phyloP scores from a whole-genome alignment of 2,113 vertebrate genomes.

The Tenebrosternarchus preto region DNA sequence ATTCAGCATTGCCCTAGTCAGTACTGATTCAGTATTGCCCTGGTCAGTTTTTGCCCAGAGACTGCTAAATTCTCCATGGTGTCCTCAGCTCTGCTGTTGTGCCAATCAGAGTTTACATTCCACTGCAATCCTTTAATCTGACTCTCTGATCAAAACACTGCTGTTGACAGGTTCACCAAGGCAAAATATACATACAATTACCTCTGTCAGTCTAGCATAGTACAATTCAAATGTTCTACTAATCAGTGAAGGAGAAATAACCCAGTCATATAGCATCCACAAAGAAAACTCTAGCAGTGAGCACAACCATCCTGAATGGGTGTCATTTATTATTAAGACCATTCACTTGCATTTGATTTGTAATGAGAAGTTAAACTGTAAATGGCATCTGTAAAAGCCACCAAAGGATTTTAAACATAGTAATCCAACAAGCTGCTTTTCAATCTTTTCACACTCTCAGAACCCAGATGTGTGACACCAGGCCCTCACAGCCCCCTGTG shows the following conservation, averaged over 20 bases:
- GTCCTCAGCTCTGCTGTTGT: conserved; percentile 21
- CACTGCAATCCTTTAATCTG: conserved; percentile 75
- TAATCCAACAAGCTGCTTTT: conserved; percentile 21
- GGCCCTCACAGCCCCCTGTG: conserved; percentile 29
- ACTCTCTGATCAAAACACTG: conserved; percentile 73
- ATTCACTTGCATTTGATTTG: neutral
- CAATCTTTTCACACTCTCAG: conserved; percentile 3
- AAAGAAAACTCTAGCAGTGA: neutral
- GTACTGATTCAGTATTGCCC: neutral
- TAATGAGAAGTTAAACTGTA: conserved; percentile 18
- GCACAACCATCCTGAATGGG: neutral
- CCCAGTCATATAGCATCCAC: neutral
- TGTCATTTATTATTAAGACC: neutral
- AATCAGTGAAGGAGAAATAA: neutral
- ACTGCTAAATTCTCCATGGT: neutral
- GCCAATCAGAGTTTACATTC: conserved; percentile 69
- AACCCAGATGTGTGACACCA: conserved; percentile 29
- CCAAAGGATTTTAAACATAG: conserved; percentile 11
- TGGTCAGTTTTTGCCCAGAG: neutral
- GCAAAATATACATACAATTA: conserved; percentile 55
- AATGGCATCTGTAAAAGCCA: conserved; percentile 8
- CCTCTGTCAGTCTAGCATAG: conserved; percentile 36
- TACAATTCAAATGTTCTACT: neutral
- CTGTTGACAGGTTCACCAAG: conserved; percentile 67
- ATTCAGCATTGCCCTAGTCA: neutral